These are phyloP conservation scores for Pinna nobilis DNA, from an alignment of 1,140 invertebrate species.

Conservation along the genomic window DNA sequence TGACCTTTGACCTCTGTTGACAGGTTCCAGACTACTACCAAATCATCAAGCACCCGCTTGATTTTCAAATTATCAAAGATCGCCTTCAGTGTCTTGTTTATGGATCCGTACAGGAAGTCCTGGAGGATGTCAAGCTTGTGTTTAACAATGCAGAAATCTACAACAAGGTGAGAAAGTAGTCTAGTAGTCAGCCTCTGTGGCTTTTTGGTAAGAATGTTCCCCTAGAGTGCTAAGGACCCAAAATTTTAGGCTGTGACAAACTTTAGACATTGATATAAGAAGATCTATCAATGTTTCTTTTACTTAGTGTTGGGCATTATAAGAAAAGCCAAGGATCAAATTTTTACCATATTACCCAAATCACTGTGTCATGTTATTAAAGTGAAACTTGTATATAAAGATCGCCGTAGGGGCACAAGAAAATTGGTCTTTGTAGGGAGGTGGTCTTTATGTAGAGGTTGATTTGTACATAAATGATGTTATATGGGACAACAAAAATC, in stretches of 20 bases:
- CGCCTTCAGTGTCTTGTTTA: constrained; percentile 63
- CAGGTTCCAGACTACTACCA: constrained; percentile 71
- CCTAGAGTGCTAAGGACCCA: not conserved
- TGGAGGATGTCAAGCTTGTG: constrained; percentile 66
- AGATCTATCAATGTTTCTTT: not conserved
- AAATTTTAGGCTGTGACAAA: not conserved
- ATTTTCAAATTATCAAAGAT: constrained; percentile 68
- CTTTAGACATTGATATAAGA: not conserved
- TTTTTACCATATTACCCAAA: no score
- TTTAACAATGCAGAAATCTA: constrained; percentile 67
- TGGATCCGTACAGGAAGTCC: constrained; percentile 62
- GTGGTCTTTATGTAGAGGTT: no score
- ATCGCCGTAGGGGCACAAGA: no score
- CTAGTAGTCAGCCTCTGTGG: not conserved
- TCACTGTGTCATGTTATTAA: no score
- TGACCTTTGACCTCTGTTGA: not conserved
- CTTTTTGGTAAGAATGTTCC: not conserved
- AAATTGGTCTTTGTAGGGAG: no score
- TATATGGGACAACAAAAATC: no score
- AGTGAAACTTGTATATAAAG: no score
- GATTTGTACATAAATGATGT: no score
- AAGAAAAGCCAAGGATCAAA: no score
- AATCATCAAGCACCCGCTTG: constrained; percentile 68
- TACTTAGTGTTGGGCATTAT: no score
- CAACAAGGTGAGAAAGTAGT: constrained; percentile 56